Conservation (phyloP, 2,113 vertebrate genomes). For the Scomber scombrus region DNA sequence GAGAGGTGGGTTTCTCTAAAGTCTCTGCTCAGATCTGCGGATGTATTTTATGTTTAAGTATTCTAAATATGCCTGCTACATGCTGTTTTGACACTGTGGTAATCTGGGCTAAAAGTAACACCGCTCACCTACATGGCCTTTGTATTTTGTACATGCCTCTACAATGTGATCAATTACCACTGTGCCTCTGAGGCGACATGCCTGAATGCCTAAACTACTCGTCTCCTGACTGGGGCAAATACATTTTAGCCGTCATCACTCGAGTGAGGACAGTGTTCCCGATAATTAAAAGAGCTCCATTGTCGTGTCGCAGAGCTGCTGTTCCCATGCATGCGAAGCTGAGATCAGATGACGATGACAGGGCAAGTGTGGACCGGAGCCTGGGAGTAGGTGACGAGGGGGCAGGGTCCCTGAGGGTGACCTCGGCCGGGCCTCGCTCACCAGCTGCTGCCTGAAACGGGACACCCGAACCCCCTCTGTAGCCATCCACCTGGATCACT, state of each 20-base stretch:
- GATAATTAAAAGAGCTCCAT: slow-evolving; percentile 84
- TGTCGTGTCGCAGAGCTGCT: slow-evolving; percentile 60
- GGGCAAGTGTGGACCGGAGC: slow-evolving; percentile 53
- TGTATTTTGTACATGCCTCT: slow-evolving; percentile 42
- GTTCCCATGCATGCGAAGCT: slow-evolving; percentile 52
- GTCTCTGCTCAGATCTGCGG: neutral
- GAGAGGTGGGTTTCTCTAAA: neutral
- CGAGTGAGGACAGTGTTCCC: slow-evolving; percentile 56
- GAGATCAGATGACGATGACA: slow-evolving; percentile 78
- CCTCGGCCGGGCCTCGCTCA: slow-evolving; percentile 71
- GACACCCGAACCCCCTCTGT: slow-evolving; percentile 70
- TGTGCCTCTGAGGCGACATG: slow-evolving; percentile 46
- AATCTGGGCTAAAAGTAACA: slow-evolving; percentile 60
- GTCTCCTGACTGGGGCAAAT: slow-evolving; percentile 40
- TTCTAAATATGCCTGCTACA: neutral
- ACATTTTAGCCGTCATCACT: slow-evolving; percentile 68
- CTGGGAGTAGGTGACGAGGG: slow-evolving; percentile 38
- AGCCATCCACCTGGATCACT: slow-evolving; percentile 77
- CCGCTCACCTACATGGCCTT: slow-evolving; percentile 56
- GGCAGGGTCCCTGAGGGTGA: slow-evolving; percentile 67
- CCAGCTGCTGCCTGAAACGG: slow-evolving; percentile 84
- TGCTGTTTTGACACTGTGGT: slow-evolving; percentile 27
- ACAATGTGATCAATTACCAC: slow-evolving; percentile 75
- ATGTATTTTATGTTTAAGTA: slow-evolving; percentile 11
- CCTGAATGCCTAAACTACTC: slow-evolving; percentile 62